Percentiles rank a stretch among this genome's conserved stretches.
phyloP scores from a whole-genome alignment of 2,888 invertebrate species.

The Sympetrum striolatum region DNA sequence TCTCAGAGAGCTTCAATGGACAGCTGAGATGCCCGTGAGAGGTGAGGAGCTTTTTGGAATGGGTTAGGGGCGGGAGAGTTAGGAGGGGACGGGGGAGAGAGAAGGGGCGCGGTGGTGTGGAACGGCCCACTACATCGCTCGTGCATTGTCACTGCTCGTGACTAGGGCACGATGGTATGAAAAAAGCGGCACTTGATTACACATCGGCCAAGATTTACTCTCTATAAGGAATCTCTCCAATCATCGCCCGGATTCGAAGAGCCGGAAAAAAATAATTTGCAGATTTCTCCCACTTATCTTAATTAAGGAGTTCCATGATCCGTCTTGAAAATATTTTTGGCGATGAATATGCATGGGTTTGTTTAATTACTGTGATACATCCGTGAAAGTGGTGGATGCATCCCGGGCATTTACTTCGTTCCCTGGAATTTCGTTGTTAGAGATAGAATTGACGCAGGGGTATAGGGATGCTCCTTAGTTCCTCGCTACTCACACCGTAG shows the following conservation, averaged over 20 bases:
- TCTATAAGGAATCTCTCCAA: neutral
- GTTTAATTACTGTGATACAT: no score
- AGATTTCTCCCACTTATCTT: neutral
- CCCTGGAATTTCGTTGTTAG: no score
- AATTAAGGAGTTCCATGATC: neutral
- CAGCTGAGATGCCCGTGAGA: neutral
- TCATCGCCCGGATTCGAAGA: neutral
- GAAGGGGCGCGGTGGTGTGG: neutral
- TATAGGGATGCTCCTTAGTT: no score
- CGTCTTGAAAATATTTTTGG: no score
- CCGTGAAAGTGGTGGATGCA: no score
- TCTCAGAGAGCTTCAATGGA: neutral
- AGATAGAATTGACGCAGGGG: no score
- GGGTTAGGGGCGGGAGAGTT: neutral
- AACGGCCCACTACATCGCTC: neutral
- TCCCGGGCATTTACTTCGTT: no score
- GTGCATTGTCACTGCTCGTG: neutral
- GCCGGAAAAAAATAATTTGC: neutral
- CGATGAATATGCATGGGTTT: no score
- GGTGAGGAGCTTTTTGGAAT: neutral
- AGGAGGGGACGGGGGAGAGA: neutral
- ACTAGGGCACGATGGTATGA: neutral
- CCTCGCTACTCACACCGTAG: no score
- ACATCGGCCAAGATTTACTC: neutral
- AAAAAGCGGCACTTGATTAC: neutral